Base-by-base conservation (phyloP, 2,113 vertebrate genomes). In the Mugil cephalus region DNA sequence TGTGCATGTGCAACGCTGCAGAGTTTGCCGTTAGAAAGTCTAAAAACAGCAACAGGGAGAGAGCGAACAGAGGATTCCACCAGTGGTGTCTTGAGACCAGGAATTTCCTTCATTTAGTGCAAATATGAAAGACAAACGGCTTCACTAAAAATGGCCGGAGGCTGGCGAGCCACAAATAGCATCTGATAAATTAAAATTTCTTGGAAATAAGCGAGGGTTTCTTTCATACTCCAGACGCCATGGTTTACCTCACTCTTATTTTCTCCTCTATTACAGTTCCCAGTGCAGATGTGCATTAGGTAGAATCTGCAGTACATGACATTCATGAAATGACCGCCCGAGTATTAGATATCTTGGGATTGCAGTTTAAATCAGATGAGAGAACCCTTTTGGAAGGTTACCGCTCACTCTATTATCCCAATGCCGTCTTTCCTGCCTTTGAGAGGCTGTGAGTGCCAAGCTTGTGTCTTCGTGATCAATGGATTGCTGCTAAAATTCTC, bases 381-480 rank as follows among this genome's bases (percentile, higher is more conserved):
- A 74, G 50, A 48, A 52, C n/a, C 59, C 47, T 59, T 62, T 51
- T 56, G 21, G 46, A 79, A 60, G 71, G 38, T 47, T 7, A 39
- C 7, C 4, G 50, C 70, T 60, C 56, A 50, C 52, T 79, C 78
- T 52, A 76, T 82, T 78, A 67, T 62, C 24, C 59, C 59, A 79
- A 88, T 77, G 68, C 48, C 59, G 48, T 80, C 63, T 65, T 73
- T 61, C 35, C 24, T 53, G 46, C 7, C 11, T 84, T 50, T 68
- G 46, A 83, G 76, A 73, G 65, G 55, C 74, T 76, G 30, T 65
- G 68, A 87, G 83, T 83, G 83, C 85, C 79, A 83, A 68, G 73
- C 42, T n/a, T 1, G 30, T 80, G 76, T 86, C 72, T 82, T 60
- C 65, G 48, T 69, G 75, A 90, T 90, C 84, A 86, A 87, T 89